These are phyloP conservation scores for Acanthurus lineatus DNA, from an alignment of 2,797 vertebrate species.

Conservation along the genomic window DNA sequence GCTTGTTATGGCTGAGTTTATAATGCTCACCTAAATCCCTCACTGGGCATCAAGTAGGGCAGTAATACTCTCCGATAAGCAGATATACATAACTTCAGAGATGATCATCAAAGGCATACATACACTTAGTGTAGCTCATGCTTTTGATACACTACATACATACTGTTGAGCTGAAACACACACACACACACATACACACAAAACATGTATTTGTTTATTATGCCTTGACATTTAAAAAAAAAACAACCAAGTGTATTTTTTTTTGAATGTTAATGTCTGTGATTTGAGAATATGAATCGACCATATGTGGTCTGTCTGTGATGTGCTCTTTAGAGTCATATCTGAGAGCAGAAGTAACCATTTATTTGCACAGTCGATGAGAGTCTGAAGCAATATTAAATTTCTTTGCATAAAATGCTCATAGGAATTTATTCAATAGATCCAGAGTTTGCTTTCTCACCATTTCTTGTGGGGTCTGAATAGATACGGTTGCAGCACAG, in stretches of 20 bases:
- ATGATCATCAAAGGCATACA: slow-evolving; percentile 64
- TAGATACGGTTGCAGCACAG: slow-evolving; percentile 27
- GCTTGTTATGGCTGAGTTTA: slow-evolving; percentile 68
- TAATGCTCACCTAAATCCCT: slow-evolving; percentile 70
- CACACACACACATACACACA: slow-evolving; percentile 18
- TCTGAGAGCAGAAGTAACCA: slow-evolving; percentile 72
- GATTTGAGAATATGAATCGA: slow-evolving; percentile 73
- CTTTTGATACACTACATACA: slow-evolving; percentile 21
- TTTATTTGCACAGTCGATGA: slow-evolving; percentile 78
- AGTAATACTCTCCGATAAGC: slow-evolving; percentile 66
- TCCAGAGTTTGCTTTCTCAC: slow-evolving; percentile 66
- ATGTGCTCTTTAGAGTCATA: slow-evolving; percentile 83
- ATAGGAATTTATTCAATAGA: slow-evolving; percentile 73
- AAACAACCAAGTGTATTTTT: slow-evolving; percentile 68
- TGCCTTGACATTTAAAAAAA: slow-evolving; percentile 84
- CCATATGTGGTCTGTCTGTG: slow-evolving; percentile 59
- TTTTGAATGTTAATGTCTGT: slow-evolving; percentile 72
- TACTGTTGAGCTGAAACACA: slow-evolving; percentile 36
- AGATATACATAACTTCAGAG: slow-evolving; percentile 56
- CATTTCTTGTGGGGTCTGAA: slow-evolving; percentile 28
- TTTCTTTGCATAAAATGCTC: slow-evolving; percentile 81
- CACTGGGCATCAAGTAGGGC: slow-evolving; percentile 61
- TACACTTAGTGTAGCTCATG: slow-evolving; percentile 35
- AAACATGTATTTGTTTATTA: slow-evolving; percentile 77
- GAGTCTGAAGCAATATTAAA: slow-evolving; percentile 77